A percentile compares a stretch with the other conserved stretches of the same genome.
Evolutionary conservation across 2,797 vertebrate genomes (phyloP).

Genomic region (Melopsittacus undulatus): DNA sequence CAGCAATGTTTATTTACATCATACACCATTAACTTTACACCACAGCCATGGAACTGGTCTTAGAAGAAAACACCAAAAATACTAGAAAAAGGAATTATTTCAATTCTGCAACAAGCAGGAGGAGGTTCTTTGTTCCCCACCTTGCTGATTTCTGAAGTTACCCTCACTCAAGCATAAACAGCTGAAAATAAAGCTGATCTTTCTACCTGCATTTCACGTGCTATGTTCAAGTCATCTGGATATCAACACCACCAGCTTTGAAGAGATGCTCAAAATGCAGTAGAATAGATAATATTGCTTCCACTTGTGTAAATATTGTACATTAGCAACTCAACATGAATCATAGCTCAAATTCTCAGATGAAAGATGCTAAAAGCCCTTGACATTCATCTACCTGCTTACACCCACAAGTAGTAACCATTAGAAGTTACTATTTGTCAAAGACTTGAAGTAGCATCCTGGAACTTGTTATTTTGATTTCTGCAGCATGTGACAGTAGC

Average conservation of each 20-base stretch:
- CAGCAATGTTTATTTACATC: background rate
- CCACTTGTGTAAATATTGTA: background rate
- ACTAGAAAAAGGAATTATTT: background rate
- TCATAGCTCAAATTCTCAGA: background rate
- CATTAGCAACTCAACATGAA: background rate
- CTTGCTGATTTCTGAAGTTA: background rate
- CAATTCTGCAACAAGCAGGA: background rate
- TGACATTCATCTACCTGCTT: background rate
- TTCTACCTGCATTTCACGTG: background rate
- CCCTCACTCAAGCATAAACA: background rate
- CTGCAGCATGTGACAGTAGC: background rate
- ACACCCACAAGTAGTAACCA: background rate
- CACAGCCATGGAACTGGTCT: background rate
- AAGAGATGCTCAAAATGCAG: background rate
- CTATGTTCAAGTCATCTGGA: background rate
- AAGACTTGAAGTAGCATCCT: background rate
- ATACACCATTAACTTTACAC: background rate
- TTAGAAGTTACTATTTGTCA: background rate
- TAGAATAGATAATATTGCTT: background rate
- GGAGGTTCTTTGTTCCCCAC: background rate
- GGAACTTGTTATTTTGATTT: background rate
- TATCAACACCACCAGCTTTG: background rate
- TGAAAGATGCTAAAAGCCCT: background rate
- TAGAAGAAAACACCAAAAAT: background rate
- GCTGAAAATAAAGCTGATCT: rapidly evolving